phyloP scores from a whole-genome alignment of 2,113 vertebrate species.

The Alligator sinensis region DNA sequence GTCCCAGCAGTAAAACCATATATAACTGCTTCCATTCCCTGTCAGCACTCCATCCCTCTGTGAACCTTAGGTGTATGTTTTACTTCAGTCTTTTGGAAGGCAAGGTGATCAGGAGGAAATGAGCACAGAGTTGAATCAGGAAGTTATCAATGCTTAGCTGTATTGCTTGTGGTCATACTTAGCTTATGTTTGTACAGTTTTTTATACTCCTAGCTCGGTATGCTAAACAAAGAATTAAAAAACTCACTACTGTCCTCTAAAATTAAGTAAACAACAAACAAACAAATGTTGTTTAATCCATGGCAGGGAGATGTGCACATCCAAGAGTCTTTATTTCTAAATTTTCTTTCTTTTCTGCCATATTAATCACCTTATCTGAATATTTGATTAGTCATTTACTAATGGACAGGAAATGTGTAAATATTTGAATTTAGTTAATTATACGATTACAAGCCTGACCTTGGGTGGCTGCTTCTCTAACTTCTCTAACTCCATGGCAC shows the following conservation, averaged over 20 bases:
- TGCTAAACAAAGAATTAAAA: not conserved
- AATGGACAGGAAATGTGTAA: slow-evolving; percentile 59
- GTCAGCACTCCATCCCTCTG: not conserved
- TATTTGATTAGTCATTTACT: slow-evolving; percentile 30
- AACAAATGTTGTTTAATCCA: not conserved
- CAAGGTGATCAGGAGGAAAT: accelerated
- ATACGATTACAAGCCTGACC: slow-evolving; percentile 30
- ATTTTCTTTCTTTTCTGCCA: slow-evolving; percentile 4
- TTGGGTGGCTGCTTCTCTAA: slow-evolving; percentile 62
- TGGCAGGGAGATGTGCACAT: not conserved
- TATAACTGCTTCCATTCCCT: slow-evolving; percentile 38
- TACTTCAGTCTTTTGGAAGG: not conserved
- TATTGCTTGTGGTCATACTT: not conserved
- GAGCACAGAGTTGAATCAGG: not conserved
- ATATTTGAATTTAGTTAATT: slow-evolving; percentile 61
- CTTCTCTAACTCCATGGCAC: not conserved
- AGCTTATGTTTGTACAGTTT: accelerated
- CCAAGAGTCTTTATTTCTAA: not conserved
- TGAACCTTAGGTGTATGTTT: not conserved
- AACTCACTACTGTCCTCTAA: not conserved
- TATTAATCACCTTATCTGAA: slow-evolving; percentile 17
- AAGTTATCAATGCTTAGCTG: not conserved
- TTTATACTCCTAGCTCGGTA: not conserved
- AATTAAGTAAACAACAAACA: not conserved
- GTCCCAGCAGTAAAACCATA: slow-evolving; percentile 14